Base-by-base conservation (phyloP, 2,797 vertebrate species). In the Miichthys miiuy region DNA sequence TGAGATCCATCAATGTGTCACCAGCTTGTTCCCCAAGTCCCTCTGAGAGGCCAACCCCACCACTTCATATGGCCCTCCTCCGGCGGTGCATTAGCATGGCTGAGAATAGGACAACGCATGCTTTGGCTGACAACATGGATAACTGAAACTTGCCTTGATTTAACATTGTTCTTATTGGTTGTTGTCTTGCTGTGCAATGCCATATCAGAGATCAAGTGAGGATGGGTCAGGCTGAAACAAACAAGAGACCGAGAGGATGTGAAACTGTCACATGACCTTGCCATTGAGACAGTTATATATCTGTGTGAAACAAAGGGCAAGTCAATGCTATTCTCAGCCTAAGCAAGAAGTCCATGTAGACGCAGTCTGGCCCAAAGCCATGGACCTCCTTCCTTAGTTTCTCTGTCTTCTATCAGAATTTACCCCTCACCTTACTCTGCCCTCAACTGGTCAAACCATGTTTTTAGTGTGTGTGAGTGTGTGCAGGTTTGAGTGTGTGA, bases 1-100 rank as follows among this genome's bases (percentile, higher is more conserved):
- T 88, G 82, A 93, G 90, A 93, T 93, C 90, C 92, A 94, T 93
- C 93, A 93, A 91, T 90, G 78, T 94, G 91, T 92, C 93, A 88
- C 76, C 58, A 34, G 88, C 83, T 85, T 84, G 81, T 86, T 93
- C 91, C 88, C 83, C 70, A 65, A 85, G 82, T 85, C 88, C 89
- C 80, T 78, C 68, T 4, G 60, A 82, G 58, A 3, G n/a, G 52
- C 69, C 70, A 20, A 7, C 0, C 13, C 27, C 46, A 27, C 27
- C 27, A 27, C 63, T 27, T 27, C 54, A 1, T 25, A 72, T 16
- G 61, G 72, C 69, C 80, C 71, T 52, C 55, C 48, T 77, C 73
- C 9, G 56, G 11, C 11, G 13, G n/a, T 72, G 75, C 72, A 85
- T 89, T 84, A 86, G 86, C 87, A 81, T 82, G 80, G 81, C 21